These are phyloP conservation scores for Hemicordylus capensis DNA, from an alignment of 2,113 vertebrate genomes.

Conservation along the genomic window DNA sequence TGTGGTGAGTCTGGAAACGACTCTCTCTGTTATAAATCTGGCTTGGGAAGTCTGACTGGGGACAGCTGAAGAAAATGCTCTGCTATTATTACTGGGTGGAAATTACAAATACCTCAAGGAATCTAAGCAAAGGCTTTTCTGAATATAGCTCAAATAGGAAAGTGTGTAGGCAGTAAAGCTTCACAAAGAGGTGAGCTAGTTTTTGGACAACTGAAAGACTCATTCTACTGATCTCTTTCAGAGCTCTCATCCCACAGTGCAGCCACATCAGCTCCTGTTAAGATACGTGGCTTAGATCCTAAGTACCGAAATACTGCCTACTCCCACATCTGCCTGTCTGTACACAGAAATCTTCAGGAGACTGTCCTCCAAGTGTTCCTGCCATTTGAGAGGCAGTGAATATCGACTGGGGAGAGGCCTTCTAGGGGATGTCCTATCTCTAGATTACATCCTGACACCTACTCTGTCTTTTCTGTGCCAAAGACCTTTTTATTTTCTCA, in stretches of 20 bases:
- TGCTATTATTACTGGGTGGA: constrained; percentile 63
- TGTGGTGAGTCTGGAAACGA: not conserved
- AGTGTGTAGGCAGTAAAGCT: constrained; percentile 20
- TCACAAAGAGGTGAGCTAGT: not conserved
- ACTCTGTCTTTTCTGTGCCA: too few relatives aligned
- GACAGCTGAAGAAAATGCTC: constrained; percentile 55
- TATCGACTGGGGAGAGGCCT: too few relatives aligned
- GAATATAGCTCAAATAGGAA: constrained; percentile 44
- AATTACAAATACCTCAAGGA: constrained; percentile 58
- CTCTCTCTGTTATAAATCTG: constrained; percentile 12
- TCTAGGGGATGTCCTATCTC: too few relatives aligned
- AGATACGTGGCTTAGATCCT: too few relatives aligned
- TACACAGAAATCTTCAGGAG: too few relatives aligned
- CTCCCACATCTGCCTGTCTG: too few relatives aligned
- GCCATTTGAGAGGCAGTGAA: too few relatives aligned
- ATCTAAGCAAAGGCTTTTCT: constrained; percentile 53
- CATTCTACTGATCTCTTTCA: not conserved
- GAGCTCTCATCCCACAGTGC: not conserved
- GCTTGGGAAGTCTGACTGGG: constrained; percentile 40
- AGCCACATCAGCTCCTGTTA: not conserved
- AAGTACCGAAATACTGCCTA: too few relatives aligned
- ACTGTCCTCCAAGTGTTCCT: too few relatives aligned
- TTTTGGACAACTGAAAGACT: not conserved
- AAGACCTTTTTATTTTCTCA: too few relatives aligned
- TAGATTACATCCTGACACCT: too few relatives aligned